Percentiles rank a stretch among this genome's conserved stretches.
These are phyloP conservation scores for Bombylius major DNA, from an alignment of 2,888 invertebrate genomes.

Conservation along the genomic window DNA sequence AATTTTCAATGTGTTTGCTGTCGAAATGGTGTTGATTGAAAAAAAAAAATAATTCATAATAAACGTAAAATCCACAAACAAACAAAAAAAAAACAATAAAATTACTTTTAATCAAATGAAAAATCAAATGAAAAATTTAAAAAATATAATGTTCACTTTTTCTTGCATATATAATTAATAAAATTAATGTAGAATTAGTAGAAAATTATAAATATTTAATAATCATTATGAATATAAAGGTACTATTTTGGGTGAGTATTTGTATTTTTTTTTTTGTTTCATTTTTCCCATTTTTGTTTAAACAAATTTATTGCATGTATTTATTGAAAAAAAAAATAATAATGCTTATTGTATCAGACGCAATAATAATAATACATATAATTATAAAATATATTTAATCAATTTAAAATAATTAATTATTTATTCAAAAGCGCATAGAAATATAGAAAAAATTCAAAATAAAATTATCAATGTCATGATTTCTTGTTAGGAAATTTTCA, in stretches of 20 bases:
- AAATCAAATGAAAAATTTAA: no score
- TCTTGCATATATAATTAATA: no score
- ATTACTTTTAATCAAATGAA: not conserved
- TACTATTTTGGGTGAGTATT: conserved; percentile 7
- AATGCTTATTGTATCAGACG: not conserved
- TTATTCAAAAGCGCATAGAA: no score
- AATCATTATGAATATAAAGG: not conserved
- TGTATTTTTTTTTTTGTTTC: no score
- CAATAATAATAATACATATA: no score
- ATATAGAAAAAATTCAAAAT: no score
- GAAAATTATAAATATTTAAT: not conserved
- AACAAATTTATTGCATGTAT: conserved; percentile 2
- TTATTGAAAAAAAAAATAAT: not conserved
- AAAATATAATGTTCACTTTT: no score
- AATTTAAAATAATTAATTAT: no score
- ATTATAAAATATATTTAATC: no score
- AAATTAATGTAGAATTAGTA: not conserved
- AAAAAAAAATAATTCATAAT: not conserved
- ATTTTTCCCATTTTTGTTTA: not conserved
- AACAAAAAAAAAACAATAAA: not conserved
- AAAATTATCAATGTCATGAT: no score
- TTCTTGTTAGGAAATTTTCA: no score
- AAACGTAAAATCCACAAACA: conserved; percentile 9
- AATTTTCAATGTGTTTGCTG: conserved; percentile 23
- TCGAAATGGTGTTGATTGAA: not conserved